These are phyloP conservation scores for Manis crassicaudata DNA, from an alignment of 2,797 vertebrate species.

Conservation along the genomic window DNA sequence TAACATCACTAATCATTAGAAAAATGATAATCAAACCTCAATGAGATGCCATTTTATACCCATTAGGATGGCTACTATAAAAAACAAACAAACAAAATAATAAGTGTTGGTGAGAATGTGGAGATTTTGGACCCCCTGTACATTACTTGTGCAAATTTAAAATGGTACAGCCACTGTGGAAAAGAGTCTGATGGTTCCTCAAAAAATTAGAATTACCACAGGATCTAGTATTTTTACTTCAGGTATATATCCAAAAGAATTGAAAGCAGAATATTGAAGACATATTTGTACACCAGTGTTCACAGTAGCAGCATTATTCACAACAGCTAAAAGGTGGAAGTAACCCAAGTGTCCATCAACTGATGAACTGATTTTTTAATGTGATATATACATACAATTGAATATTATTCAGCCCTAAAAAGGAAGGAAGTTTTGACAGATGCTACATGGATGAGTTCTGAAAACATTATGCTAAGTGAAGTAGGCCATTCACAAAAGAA, in stretches of 20 bases:
- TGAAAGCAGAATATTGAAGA: conserved; percentile 10
- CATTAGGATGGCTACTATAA: not conserved
- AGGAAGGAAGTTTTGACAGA: not conserved
- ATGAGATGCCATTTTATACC: not conserved
- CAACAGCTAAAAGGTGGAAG: not conserved
- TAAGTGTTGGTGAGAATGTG: not conserved
- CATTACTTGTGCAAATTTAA: not conserved
- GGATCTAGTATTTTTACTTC: not conserved
- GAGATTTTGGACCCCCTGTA: not conserved
- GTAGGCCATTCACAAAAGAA: not conserved
- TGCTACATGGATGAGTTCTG: not conserved
- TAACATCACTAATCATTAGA: not conserved
- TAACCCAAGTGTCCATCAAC: not conserved
- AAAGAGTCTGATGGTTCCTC: not conserved
- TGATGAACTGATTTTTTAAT: not conserved
- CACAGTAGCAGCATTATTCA: not conserved
- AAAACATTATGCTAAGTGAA: not conserved
- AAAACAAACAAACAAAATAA: not conserved
- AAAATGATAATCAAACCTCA: not conserved
- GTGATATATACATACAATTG: not conserved
- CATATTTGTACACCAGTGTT: not conserved
- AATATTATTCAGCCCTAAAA: not conserved
- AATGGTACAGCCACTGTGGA: not conserved
- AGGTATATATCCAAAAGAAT: not conserved
- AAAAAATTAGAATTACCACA: not conserved